These are phyloP conservation scores for Synanthedon formicaeformis DNA, from an alignment of 2,888 invertebrate species.

Conservation along the genomic window DNA sequence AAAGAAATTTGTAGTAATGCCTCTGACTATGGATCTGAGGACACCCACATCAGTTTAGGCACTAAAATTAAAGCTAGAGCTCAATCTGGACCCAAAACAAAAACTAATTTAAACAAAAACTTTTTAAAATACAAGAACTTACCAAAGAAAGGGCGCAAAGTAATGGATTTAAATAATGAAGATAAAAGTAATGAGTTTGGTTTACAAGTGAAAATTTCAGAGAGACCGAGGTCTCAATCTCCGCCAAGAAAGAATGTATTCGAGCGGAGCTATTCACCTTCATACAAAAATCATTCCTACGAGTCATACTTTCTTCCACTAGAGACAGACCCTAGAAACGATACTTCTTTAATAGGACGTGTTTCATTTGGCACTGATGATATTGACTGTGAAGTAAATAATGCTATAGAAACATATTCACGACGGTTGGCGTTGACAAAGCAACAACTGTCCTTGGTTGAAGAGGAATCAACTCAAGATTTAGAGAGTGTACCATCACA, in stretches of 20 bases:
- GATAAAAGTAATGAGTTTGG: conserved; percentile 35
- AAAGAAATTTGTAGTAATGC: conserved; percentile 53
- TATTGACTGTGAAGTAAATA: conserved; percentile 31
- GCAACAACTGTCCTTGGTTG: conserved; percentile 60
- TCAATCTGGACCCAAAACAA: conserved; percentile 33
- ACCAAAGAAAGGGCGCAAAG: conserved; percentile 36
- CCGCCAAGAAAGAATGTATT: conserved; percentile 31
- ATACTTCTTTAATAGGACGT: conserved; percentile 22
- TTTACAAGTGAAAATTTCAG: conserved; percentile 51
- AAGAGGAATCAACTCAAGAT: conserved; percentile 64
- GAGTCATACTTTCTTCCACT: conserved; percentile 52
- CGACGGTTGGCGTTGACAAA: conserved; percentile 38
- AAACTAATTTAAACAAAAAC: conserved; percentile 26
- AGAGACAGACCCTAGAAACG: conserved; percentile 24
- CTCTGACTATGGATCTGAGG: conserved; percentile 63
- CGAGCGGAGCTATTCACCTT: conserved; percentile 30
- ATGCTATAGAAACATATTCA: conserved; percentile 42
- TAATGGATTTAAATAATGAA: conserved; percentile 33
- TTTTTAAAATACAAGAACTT: conserved; percentile 45
- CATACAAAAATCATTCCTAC: conserved; percentile 32
- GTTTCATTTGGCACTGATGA: conserved; percentile 33
- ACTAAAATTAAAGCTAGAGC: conserved; percentile 66
- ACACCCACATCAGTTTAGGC: conserved; percentile 61
- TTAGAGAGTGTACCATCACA: conserved; percentile 54
- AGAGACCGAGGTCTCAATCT: conserved; percentile 28